Base-by-base conservation (phyloP, 1,140 invertebrate genomes). In the Aplysia californica region DNA sequence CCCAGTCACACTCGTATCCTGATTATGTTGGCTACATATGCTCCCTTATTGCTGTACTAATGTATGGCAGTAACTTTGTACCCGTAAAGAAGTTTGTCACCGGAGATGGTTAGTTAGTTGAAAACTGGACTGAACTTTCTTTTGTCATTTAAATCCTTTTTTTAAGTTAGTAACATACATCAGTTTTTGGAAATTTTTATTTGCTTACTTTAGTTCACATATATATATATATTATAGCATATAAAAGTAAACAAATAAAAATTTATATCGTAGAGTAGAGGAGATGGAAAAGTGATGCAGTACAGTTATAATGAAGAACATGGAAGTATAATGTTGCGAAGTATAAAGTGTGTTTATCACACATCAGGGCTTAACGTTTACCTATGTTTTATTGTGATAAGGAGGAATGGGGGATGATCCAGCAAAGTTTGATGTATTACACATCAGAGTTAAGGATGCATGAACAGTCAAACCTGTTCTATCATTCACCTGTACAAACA, bases 31-130 rank as follows among this genome's bases (percentile, higher is more conserved):
- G 89, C 15, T 90, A 81, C 77, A 85, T 90, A 20, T 74, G 82
- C 26, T 81, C 84, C 21, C 80, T 61, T 5, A 71, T 90, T 23
- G 84, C 89, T 71, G 84, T 87, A 38, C 33, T 89, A 10, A 84
- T 88, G 59, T 90, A 87, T 83, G 89, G 89, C 15, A 89, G 87
- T 56, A 90, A 90, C 78, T 89, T 90, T 86, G 81, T 87, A 31
- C 89, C 89, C 23, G 86, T 90, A 31, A 90, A 90, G 75, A 86
- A 89, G 66, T 90, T 85, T 85, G 85, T 89, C 75, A 89, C 89
- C 35, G 89, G 89, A 72, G 88, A 90, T 88, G 89, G 89, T 90
- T 83, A 82, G 76, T 79, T 35, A 15, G 31, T 69, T 15, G 29
- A 61, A 61, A 61, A 61, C 26, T 23, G 6, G 26, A 61, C 10